Evolutionary conservation across 2,888 invertebrate genomes (phyloP).

Genomic region (Buathra laborator): DNA sequence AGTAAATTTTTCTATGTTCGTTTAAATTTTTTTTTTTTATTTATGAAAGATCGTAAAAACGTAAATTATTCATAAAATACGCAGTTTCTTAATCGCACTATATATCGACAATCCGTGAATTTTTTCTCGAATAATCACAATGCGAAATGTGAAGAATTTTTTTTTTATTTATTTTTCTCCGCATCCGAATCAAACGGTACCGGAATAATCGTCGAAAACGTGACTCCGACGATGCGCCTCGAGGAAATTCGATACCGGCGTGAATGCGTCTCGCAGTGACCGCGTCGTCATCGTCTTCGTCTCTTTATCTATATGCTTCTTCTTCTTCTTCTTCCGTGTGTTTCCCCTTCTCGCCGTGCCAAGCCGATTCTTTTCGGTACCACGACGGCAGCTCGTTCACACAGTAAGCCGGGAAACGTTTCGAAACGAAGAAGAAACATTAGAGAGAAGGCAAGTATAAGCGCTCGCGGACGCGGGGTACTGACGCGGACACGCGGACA

Average conservation of each 20-base stretch:
- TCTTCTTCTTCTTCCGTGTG: conserved; percentile 7
- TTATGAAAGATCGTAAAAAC: background rate
- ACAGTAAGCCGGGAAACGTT: no score
- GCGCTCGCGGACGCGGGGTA: background rate
- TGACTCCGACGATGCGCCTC: conserved; percentile 6
- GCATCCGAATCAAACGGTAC: conserved; percentile 8
- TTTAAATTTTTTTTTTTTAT: background rate
- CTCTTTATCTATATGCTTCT: background rate
- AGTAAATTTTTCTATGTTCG: background rate
- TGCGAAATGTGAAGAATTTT: background rate
- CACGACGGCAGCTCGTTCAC: no score
- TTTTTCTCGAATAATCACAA: background rate
- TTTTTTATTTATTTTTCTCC: background rate
- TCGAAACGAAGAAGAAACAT: no score
- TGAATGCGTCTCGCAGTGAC: background rate
- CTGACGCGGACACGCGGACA: background rate
- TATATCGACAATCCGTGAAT: background rate
- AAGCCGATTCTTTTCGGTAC: background rate
- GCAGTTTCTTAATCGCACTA: background rate
- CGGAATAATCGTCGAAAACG: conserved; percentile 31
- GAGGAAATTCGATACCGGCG: conserved; percentile 19
- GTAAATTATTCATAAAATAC: background rate
- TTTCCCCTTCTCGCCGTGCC: background rate
- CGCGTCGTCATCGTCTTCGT: background rate
- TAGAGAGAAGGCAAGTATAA: background rate